These are phyloP conservation scores for Lucilia cuprina DNA, from an alignment of 1,140 invertebrate genomes.

Conservation along the genomic window DNA sequence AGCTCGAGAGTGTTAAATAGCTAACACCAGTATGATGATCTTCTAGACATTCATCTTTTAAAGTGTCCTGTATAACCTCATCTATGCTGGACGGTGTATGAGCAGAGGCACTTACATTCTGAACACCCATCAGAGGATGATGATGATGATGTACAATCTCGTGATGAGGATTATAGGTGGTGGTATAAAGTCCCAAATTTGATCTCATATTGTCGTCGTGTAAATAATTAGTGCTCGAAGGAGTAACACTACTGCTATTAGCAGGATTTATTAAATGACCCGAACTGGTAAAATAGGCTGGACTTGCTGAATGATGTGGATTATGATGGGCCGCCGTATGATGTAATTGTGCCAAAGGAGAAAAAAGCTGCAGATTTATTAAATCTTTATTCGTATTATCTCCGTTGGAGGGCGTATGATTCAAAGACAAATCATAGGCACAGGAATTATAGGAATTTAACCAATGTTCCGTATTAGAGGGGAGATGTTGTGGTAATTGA, in stretches of 20 bases:
- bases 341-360: conserved; percentile 40
- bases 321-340: background rate
- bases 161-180: conserved; percentile 47
- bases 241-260: conserved; percentile 30
- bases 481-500: conserved; percentile 34
- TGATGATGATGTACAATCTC: conserved; percentile 48
- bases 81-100: conserved; percentile 51
- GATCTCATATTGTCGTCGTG: conserved; percentile 57
- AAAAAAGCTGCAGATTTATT: background rate
- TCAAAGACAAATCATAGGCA: conserved; percentile 41
- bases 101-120: conserved; percentile 39
- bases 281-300: background rate
- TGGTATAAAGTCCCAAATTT: conserved; percentile 51
- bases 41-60: conserved; percentile 59
- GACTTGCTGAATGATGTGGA: background rate
- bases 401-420: background rate
- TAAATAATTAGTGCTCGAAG: conserved; percentile 35
- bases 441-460: conserved; percentile 36
- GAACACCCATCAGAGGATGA: conserved; percentile 36
- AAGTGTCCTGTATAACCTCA: conserved; percentile 60
- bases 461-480: conserved; percentile 20
- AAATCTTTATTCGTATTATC: background rate
- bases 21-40: conserved; percentile 49
- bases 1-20: conserved; percentile 52
- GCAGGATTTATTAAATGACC: conserved; percentile 38